Base-by-base conservation (phyloP, 1,140 invertebrate species). In the Drosophila prosaltans region DNA sequence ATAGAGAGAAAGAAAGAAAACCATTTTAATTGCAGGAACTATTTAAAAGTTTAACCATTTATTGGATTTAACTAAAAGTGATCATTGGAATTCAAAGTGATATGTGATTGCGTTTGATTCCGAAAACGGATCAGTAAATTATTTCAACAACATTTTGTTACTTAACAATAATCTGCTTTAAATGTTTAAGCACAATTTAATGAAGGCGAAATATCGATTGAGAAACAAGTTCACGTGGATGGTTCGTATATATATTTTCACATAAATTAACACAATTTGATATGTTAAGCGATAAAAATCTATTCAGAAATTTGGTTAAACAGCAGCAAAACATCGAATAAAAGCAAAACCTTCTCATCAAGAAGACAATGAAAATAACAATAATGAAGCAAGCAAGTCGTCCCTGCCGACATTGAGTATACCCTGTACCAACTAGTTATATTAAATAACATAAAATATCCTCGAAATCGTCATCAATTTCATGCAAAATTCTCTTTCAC, bases 241-340 rank as follows among this genome's bases (percentile, higher is more conserved):
- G 32, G 32, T 36, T 4, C 3, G 32, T 5, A 36, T 36, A 36
- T 3, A 36, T 36, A 36, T 77, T 86, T 83, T 86, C 84, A 80
- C 80, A 86, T 86, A 86, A 86, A 86, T 86, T 83, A 86, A 86
- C 80, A 86, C 76, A 86, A 86, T 86, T 86, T 86, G 88, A 86
- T 88, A 88, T 88, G 83, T 88, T 80, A 80, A 86, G 83, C 79
- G 83, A 86, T 86, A 69, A 65, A 76, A 76, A 86, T 86, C 83
- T 66, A 88, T 74, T 82, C 74, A 80, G 72, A 83, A 77, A 86
- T 86, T 86, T 88, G 83, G 79, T 84, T 89, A 88, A 88, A 89
- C 77, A 88, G 80, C 83, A 88, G 80, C 78, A 81, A 86, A 78
- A 79, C 64, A 64, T 54, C 62, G 66, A 74, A 78, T 61, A 65